Base-by-base conservation (phyloP, 2,888 invertebrate genomes). In the Neuroscelio doddi region DNA sequence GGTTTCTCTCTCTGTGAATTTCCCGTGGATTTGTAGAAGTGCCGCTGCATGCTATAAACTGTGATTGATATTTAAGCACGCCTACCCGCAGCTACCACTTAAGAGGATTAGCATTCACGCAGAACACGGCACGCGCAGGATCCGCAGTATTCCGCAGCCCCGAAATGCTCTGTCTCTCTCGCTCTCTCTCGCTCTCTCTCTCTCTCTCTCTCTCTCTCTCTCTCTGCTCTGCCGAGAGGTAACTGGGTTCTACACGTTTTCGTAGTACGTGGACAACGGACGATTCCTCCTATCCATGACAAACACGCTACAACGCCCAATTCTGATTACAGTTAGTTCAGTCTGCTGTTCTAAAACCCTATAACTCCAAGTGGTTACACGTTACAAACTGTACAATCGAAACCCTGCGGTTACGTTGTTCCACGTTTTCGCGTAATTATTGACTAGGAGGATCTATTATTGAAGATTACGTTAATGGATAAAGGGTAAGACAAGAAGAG, bases 61-160 rank as follows among this genome's bases (percentile, higher is more conserved):
- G 76, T 80, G 80, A 81, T 81, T 81, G 81, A 81, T 82, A 82
- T 80, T 81, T 80, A 80, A 78, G 76, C 76, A 74, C 75, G 75
- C 72, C 76, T 74, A 76, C 75, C 73, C 75, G 75, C 77, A 76
- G 77, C 77, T 75, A 75, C 76, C 79, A 76, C 78, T 80, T 80
- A 80, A 82, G 81, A 80, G 82, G 82, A 81, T 83, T 80, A 80
- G 76, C 76, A 72, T 75, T 74, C 75, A 59, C 73, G 72, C 69
- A 69, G 74, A 69, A 70, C 63, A 71, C 72, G 69, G 62, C 64
- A 61, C 53, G 70, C 63, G 57, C 61, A 56, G 64, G 63, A 57
- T 53, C 51, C 56, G 16, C n/a, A n/a, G n/a, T n/a, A n/a, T n/a
- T n/a, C n/a, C n/a, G n/a, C n/a, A n/a, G n/a, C n/a, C n/a, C 49